Conservation (phyloP, 2,797 vertebrate species). For the Notolabrus celidotus region DNA sequence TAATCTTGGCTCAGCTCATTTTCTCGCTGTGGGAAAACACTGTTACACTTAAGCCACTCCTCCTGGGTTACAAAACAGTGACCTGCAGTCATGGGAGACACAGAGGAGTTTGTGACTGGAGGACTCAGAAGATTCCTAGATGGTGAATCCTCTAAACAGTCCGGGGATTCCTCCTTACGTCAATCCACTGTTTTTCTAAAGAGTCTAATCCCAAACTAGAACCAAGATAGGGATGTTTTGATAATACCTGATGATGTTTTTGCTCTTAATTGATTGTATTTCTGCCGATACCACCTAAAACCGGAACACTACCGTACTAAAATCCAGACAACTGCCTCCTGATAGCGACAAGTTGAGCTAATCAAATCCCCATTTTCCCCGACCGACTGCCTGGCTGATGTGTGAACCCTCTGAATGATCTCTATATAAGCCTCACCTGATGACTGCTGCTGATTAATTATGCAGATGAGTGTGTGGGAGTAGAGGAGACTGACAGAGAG, state of each 20-base stretch:
- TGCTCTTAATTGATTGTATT: no score
- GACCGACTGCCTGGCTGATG: not conserved
- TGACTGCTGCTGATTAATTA: conserved; percentile 42
- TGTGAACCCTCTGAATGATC: not conserved
- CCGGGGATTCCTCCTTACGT: not conserved
- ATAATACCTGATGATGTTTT: no score
- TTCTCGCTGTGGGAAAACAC: conserved; percentile 13
- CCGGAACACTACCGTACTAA: not conserved
- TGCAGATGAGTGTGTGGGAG: conserved; percentile 28
- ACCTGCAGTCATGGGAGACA: not conserved
- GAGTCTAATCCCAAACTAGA: conserved; percentile 4
- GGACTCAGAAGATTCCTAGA: conserved; percentile 14
- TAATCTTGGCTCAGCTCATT: conserved; percentile 50
- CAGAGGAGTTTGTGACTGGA: not conserved
- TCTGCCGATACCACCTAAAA: no score
- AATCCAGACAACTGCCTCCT: no score
- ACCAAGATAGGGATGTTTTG: no score
- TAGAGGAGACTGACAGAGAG: conserved; percentile 8
- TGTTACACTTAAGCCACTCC: conserved; percentile 3
- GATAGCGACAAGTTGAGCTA: not conserved
- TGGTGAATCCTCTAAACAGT: not conserved
- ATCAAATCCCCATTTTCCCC: not conserved
- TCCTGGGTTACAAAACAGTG: conserved; percentile 24
- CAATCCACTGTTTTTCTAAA: not conserved
- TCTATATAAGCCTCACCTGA: conserved; percentile 22